These are phyloP conservation scores for Scaptomyza graminum DNA, from an alignment of 1,140 invertebrate genomes.

Conservation along the genomic window DNA sequence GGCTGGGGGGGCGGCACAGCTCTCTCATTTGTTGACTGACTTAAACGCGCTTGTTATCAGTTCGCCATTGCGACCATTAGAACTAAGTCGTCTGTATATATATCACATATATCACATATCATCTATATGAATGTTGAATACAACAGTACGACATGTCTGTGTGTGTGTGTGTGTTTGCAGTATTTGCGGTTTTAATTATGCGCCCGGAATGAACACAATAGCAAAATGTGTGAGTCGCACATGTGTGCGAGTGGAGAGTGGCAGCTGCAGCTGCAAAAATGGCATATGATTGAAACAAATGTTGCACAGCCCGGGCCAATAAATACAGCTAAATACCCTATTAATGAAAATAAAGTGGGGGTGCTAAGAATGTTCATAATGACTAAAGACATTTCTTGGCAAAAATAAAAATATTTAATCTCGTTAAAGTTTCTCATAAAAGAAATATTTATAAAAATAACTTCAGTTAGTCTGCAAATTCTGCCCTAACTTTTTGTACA, in stretches of 20 bases:
- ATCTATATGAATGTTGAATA: background rate
- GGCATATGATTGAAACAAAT: constrained; percentile 42
- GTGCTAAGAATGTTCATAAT: background rate
- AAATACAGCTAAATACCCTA: constrained; percentile 19
- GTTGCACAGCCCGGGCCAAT: constrained; percentile 14
- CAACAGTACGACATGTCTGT: background rate
- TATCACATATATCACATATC: constrained; percentile 38
- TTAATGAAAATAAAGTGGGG: background rate
- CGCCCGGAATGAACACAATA: constrained; percentile 38
- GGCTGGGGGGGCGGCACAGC: background rate
- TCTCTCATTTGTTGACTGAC: constrained; percentile 42
- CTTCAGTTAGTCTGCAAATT: too few species aligned
- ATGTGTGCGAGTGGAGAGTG: background rate
- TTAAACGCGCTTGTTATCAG: constrained; percentile 36
- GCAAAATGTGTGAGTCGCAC: constrained; percentile 27
- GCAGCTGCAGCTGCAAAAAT: constrained; percentile 11
- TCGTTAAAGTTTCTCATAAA: too few species aligned
- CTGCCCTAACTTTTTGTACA: background rate
- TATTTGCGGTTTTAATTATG: constrained; percentile 55
- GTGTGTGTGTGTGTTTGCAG: constrained; percentile 26
- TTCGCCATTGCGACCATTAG: constrained; percentile 38
- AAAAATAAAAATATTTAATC: too few species aligned
- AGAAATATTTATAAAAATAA: too few species aligned
- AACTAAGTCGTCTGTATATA: constrained; percentile 13
- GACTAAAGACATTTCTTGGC: too few species aligned